Base-by-base conservation (phyloP, 2,797 vertebrate species). In the Oreortyx pictus region DNA sequence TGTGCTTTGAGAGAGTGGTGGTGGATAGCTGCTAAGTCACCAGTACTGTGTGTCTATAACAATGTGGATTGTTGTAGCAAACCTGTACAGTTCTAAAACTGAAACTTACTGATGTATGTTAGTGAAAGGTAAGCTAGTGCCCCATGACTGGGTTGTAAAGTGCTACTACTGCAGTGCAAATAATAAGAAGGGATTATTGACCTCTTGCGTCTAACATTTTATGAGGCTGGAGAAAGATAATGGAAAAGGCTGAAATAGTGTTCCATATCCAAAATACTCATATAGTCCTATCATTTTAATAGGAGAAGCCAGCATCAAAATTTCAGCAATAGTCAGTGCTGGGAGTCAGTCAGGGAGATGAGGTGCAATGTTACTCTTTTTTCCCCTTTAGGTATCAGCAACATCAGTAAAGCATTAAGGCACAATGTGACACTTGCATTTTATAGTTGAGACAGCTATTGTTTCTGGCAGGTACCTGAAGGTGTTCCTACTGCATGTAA, bases 401-500 rank as follows among this genome's bases (percentile, higher is more conserved):
- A 12, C 11, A 56, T 41, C 25, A 41, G 35, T 20, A 46, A 31
- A 74, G 57, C 11, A 33, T 50, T 46, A 52, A 57, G 44, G 12
- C n/a, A 9, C 29, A 41, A 29, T 16, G 16, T 65, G 60, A 35
- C 33, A 3, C 31, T 37, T 39, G 25, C 9, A 23, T 73, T 65
- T 64, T 72, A 29, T 52, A 50, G 41, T 31, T 31, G 33, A 25
- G 52, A 20, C 29, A 46, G 47, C 54, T 47, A 7, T 35, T 56
- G 54, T 31, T 56, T n/a, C 27, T 56, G 27, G 11, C 54, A 56
- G 54, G 31, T 20, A 13, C 47, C 23, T 33, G 23, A 39, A 50
- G 1, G 5, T 54, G 15, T n/a, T 74, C 33, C 35, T 1, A 1
- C 25, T 22, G 24, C 31, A 5, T 49, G 9, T 39, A 14, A 33